Evolutionary conservation across 2,113 vertebrate genomes (phyloP).

Genomic region (Lathamus discolor): DNA sequence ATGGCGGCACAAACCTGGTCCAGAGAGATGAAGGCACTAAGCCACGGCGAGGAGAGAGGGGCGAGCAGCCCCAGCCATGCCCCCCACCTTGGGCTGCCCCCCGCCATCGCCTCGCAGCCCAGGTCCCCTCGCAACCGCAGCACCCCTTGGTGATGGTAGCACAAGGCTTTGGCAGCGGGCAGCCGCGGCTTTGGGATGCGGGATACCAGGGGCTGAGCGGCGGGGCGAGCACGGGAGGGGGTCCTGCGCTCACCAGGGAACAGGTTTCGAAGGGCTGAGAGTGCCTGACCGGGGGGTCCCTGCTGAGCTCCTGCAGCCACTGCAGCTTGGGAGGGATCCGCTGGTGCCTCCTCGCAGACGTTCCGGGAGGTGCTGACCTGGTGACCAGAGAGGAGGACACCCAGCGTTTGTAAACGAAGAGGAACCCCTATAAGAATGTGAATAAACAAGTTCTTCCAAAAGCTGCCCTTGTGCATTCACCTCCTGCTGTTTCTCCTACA

Average conservation of each 20-base stretch:
- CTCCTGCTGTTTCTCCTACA: too few species aligned
- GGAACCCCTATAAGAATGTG: neutral
- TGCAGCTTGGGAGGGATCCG: neutral
- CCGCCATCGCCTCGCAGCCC: neutral
- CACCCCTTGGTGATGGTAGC: neutral
- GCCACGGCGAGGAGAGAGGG: too few species aligned
- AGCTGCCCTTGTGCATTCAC: neutral
- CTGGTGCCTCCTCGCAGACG: neutral
- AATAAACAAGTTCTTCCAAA: neutral
- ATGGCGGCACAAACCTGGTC: neutral
- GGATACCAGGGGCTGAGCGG: neutral
- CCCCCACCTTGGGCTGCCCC: neutral
- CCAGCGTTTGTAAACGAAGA: neutral
- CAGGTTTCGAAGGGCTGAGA: neutral
- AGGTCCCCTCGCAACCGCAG: neutral
- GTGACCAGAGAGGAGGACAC: neutral
- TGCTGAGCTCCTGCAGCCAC: neutral
- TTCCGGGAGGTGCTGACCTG: neutral
- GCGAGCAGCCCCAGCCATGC: neutral
- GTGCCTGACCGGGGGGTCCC: neutral
- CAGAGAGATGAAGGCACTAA: neutral
- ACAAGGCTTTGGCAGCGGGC: neutral
- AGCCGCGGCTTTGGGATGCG: too few species aligned
- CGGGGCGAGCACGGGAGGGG: too few species aligned
- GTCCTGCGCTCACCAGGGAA: rapidly evolving